A percentile compares a stretch with the other conserved stretches of the same genome.
phyloP scores from a whole-genome alignment of 1,140 invertebrate genomes.

The Cryptotermes secundus region DNA sequence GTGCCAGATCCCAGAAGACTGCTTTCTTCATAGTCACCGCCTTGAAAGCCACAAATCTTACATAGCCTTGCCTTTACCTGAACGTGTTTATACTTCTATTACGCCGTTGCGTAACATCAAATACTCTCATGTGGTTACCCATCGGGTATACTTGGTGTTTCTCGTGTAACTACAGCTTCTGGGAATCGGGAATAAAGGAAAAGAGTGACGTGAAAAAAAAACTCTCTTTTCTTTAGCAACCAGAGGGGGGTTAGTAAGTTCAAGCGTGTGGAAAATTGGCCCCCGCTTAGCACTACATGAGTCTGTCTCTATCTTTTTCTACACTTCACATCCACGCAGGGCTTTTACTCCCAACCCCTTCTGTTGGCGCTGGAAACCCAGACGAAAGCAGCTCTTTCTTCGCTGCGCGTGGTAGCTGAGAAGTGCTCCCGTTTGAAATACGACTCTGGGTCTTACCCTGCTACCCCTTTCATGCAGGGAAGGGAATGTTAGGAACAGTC shows the following conservation, averaged over 20 bases:
- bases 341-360: neutral
- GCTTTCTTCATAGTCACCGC: no score
- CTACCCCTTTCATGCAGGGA: neutral
- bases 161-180: no score
- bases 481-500: neutral
- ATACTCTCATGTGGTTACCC: no score
- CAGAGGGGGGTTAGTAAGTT: neutral
- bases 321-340: neutral
- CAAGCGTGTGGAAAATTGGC: conserved; percentile 17
- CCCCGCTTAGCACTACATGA: neutral
- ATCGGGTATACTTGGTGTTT: no score
- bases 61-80: no score
- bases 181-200: neutral
- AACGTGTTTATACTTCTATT: no score
- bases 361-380: neutral
- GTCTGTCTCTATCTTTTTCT: neutral
- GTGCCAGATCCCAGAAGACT: no score
- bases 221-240: neutral
- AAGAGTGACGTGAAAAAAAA: neutral
- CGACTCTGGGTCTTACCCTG: neutral
- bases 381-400: neutral
- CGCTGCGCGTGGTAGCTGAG: neutral
- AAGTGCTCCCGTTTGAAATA: neutral
- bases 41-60: no score
- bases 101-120: no score